Conservation (phyloP, 2,888 invertebrate species). For the Fragum fragum region DNA sequence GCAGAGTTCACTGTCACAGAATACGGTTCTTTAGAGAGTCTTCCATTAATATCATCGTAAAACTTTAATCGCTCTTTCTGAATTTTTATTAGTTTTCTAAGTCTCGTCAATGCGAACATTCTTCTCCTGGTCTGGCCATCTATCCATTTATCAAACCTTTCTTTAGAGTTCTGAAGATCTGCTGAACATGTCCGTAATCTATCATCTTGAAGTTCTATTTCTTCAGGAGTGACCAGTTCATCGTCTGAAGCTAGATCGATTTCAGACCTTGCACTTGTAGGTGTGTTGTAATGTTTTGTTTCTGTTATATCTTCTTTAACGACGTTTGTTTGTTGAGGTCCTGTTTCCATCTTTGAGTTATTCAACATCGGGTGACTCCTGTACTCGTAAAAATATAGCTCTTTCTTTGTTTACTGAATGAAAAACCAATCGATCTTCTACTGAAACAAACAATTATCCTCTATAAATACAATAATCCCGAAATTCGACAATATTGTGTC, state of each 20-base stretch:
- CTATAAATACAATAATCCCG: too few species aligned
- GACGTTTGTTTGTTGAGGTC: too few species aligned
- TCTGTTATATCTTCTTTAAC: not conserved
- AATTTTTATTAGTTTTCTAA: conserved; percentile 30
- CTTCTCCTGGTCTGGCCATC: conserved; percentile 32
- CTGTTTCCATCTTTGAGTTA: too few species aligned
- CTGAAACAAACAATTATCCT: too few species aligned
- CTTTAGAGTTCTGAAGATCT: conserved; percentile 10
- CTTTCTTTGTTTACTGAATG: too few species aligned
- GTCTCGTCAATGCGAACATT: conserved; percentile 37
- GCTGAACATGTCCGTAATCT: conserved; percentile 11
- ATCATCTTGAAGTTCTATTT: conserved; percentile 20
- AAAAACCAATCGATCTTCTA: too few species aligned
- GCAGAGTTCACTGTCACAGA: not conserved
- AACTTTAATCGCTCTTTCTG: conserved; percentile 28
- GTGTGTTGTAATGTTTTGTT: conserved; percentile 11
- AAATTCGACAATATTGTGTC: too few species aligned
- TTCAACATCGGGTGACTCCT: too few species aligned
- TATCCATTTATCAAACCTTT: conserved; percentile 30
- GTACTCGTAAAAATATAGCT: too few species aligned
- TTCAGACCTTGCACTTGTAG: not conserved
- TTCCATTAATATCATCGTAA: conserved; percentile 29
- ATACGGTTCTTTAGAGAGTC: not conserved
- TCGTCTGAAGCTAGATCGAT: not conserved
- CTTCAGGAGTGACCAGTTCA: conserved; percentile 20